Base-by-base conservation (phyloP, 2,888 invertebrate species). In the Eupithecia insigniata region DNA sequence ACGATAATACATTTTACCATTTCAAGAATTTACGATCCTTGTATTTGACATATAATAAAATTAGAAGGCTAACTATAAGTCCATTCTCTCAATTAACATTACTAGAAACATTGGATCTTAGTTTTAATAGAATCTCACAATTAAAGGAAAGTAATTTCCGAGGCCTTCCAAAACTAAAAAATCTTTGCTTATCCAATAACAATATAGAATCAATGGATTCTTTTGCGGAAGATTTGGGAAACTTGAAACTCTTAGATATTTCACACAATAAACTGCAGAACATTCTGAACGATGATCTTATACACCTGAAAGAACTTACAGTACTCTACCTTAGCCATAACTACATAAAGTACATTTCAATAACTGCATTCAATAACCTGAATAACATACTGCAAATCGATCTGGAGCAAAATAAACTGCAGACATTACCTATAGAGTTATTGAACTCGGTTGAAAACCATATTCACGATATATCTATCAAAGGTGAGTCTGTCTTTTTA, bases 131-230 rank as follows among this genome's bases (percentile, higher is more conserved):
- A 85, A 95, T 98, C 80, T 97, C 97, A 79, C 93, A 97, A 79
- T 89, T 98, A 75, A 98, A 98, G 74, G 96, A 97, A 84, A 98
- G 98, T 88, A 96, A 98, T 78, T 95, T 98, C 81, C 96, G 97
- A 81, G 98, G 98, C 6, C 92, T 98, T 67, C 95, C 95, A 67
- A 96, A 97, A 81, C 93, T 98, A 69, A 95, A 96, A 73, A 94
- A 97, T 74, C 94, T 98, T 66, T 98, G 98, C 92, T 95, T 98
- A 71, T 97, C 98, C 26, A 96, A 96, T 87, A 98, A 98, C 89
- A 96, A 96, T 77, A 94, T 98, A 70, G 97, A 97, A 86, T 97
- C 97, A 76, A 94, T 98, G 80, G 97, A 97, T 87, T 96, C 97
- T 82, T 98, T 98, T 86, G 96, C 97, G 14, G 92, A 95, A 65